Percentiles rank a stretch among this genome's conserved stretches.
Evolutionary conservation across 2,797 vertebrate species (phyloP).

Genomic region (Myotis planiceps): DNA sequence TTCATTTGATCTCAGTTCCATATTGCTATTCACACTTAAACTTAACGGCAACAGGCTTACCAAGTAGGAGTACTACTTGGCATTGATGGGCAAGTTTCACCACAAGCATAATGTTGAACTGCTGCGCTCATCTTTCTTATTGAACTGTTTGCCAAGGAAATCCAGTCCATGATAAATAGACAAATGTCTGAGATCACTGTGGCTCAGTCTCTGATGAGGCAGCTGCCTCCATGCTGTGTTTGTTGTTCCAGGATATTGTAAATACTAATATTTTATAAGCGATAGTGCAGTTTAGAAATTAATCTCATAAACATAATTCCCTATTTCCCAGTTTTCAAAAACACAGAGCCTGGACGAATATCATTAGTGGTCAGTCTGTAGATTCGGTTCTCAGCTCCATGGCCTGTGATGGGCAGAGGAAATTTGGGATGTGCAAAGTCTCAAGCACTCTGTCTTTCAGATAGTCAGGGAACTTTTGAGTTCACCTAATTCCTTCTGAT

Average conservation of each 20-base stretch:
- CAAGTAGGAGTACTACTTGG: neutral
- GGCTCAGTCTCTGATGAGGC: slow-evolving; percentile 66
- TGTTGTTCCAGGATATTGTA: slow-evolving; percentile 71
- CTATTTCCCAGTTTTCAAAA: slow-evolving; percentile 37
- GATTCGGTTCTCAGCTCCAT: neutral
- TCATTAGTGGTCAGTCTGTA: neutral
- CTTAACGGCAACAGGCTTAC: neutral
- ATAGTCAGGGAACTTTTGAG: neutral
- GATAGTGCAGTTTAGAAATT: slow-evolving; percentile 56
- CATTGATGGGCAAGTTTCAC: too few species aligned
- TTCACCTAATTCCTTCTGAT: neutral
- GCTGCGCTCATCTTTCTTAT: neutral
- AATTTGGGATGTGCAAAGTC: neutral
- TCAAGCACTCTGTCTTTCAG: neutral
- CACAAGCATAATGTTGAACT: slow-evolving; percentile 10
- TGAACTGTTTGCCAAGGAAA: slow-evolving; percentile 72
- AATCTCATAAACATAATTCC: slow-evolving; percentile 52
- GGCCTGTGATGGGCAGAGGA: neutral
- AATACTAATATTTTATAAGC: slow-evolving; percentile 79
- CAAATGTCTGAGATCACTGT: slow-evolving; percentile 69
- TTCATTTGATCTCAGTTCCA: slow-evolving; percentile 29
- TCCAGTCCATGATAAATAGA: slow-evolving; percentile 73
- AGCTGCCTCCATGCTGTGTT: slow-evolving; percentile 64
- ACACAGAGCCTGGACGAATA: neutral
- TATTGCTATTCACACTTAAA: slow-evolving; percentile 36